phyloP scores from a whole-genome alignment of 1,140 invertebrate species.

The Ooceraea biroi region DNA sequence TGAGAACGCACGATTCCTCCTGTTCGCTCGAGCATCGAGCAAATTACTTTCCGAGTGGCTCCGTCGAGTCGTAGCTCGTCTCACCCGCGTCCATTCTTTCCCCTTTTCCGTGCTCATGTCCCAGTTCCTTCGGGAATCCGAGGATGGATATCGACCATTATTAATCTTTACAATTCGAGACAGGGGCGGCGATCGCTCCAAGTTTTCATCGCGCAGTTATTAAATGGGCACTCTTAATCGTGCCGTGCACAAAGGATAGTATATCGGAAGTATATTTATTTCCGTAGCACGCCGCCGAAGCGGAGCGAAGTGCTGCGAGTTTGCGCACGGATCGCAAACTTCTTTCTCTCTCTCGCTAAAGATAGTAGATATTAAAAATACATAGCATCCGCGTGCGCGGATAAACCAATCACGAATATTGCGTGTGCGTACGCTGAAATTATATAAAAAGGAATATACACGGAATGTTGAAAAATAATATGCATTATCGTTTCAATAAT shows the following conservation, averaged over 20 bases:
- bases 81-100: conserved; percentile 49
- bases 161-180: conserved; percentile 68
- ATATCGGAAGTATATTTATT: conserved; percentile 70
- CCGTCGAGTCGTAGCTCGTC: conserved; percentile 58
- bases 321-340: conserved; percentile 17
- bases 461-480: neutral
- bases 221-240: conserved; percentile 70
- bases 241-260: conserved; percentile 34
- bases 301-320: conserved; percentile 10
- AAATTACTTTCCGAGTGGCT: conserved; percentile 76
- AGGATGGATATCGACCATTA: conserved; percentile 72
- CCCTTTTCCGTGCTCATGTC: conserved; percentile 4
- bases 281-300: neutral
- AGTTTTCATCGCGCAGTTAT: conserved; percentile 73
- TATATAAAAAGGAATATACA: neutral
- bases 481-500: neutral
- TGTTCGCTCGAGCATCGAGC: conserved; percentile 70
- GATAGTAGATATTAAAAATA: conserved; percentile 19
- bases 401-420: neutral
- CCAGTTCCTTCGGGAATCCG: conserved; percentile 53
- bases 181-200: conserved; percentile 47
- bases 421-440: neutral
- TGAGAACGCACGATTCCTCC: conserved; percentile 57
- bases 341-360: neutral
- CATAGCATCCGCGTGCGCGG: too few species aligned